Conservation (phyloP, 2,113 vertebrate genomes). For the Pomatorhinus ruficollis region DNA sequence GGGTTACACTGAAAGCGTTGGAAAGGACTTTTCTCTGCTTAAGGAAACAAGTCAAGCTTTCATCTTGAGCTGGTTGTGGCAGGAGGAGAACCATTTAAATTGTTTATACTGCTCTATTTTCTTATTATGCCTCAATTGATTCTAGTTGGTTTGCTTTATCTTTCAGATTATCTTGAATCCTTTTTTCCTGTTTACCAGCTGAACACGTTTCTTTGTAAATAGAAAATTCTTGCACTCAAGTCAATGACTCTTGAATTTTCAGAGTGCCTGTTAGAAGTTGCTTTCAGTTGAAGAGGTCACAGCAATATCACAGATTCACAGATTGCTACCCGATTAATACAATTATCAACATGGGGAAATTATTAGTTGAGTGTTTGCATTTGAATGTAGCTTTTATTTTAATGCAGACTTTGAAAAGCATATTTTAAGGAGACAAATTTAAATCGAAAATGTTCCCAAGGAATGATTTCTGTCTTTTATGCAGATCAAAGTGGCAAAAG, state of each 20-base stretch:
- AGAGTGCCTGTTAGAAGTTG: constrained; percentile 41
- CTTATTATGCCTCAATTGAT: not conserved
- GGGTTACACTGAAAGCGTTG: not conserved
- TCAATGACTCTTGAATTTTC: constrained; percentile 49
- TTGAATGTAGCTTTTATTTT: constrained; percentile 61
- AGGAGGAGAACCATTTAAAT: not conserved
- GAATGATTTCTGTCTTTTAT: constrained; percentile 60
- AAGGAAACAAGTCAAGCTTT: not conserved
- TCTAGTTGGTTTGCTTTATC: not conserved
- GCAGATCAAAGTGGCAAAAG: constrained; percentile 54
- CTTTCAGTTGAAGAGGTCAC: constrained; percentile 56
- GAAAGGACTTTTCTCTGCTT: not conserved
- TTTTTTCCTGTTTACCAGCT: constrained; percentile 19
- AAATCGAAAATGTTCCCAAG: constrained; percentile 44
- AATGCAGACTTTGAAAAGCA: constrained; percentile 49
- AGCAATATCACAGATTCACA: constrained; percentile 33
- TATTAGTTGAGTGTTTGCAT: constrained; percentile 47
- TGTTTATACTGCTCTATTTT: constrained; percentile 5
- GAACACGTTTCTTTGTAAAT: constrained; percentile 33
- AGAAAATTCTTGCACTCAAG: constrained; percentile 30
- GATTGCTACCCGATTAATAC: constrained; percentile 55
- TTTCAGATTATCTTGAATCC: not conserved
- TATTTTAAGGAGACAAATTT: constrained; percentile 56
- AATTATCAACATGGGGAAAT: constrained; percentile 59
- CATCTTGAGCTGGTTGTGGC: not conserved